These are phyloP conservation scores for Aelia acuminata DNA, from an alignment of 2,888 invertebrate genomes.

Conservation along the genomic window DNA sequence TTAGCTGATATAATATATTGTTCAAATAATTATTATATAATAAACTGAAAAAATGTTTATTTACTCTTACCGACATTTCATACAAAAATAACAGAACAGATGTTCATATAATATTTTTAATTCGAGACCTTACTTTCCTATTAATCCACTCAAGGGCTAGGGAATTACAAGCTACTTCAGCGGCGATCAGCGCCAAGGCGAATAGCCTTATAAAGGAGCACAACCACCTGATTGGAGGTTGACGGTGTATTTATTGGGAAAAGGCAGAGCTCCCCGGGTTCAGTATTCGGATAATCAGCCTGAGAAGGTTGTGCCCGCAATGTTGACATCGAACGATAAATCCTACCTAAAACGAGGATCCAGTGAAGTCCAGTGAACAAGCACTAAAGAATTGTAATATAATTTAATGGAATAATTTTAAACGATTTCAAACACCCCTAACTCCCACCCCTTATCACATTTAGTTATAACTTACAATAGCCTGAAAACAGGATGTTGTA, in stretches of 20 bases:
- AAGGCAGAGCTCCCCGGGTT: not conserved
- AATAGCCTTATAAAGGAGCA: constrained; percentile 28
- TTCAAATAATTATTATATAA: too few relatives aligned
- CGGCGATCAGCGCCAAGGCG: constrained; percentile 35
- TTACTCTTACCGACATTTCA: too few relatives aligned
- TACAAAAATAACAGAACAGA: not conserved
- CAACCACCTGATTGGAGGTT: not conserved
- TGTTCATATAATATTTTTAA: not conserved
- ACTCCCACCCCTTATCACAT: not conserved
- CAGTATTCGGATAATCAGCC: not conserved
- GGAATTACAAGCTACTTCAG: constrained; percentile 4
- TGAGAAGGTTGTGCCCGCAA: not conserved
- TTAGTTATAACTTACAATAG: not conserved
- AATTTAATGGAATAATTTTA: not conserved
- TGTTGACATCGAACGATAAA: not conserved
- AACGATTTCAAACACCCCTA: too few relatives aligned
- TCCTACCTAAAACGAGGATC: not conserved
- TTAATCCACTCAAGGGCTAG: constrained; percentile 32
- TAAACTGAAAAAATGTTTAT: too few relatives aligned
- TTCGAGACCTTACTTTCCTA: not conserved
- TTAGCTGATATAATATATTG: too few relatives aligned
- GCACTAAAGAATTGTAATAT: not conserved
- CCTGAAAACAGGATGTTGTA: too few relatives aligned
- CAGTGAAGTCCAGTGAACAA: not conserved
- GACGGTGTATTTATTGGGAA: not conserved